These are phyloP conservation scores for Ctenicera cuprea DNA, from an alignment of 2,888 invertebrate species.

Conservation along the genomic window DNA sequence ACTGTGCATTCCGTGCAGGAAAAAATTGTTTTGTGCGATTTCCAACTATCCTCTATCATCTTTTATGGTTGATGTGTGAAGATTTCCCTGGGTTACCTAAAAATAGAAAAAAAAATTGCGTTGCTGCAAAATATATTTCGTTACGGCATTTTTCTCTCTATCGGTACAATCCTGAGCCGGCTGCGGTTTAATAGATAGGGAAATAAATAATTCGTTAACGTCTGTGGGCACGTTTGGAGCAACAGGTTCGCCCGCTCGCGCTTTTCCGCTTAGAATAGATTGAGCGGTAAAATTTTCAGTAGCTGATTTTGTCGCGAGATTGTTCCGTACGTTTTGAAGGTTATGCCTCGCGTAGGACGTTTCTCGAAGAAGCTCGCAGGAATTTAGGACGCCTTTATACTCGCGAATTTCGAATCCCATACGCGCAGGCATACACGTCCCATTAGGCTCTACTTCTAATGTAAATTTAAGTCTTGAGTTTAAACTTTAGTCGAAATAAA, in stretches of 20 bases:
- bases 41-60: not conserved
- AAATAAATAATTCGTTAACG: slow-evolving; percentile 28
- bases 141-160: not conserved
- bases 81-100: not conserved
- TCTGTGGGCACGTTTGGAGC: not conserved
- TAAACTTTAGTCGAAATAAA: not conserved
- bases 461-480: slow-evolving; percentile 18
- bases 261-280: slow-evolving; percentile 15
- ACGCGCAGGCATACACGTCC: slow-evolving; percentile 1
- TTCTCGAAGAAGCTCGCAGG: not conserved
- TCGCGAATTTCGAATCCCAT: slow-evolving; percentile 7
- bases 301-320: slow-evolving; percentile 23
- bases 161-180: not conserved
- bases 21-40: slow-evolving; percentile 13
- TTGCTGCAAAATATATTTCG: not conserved
- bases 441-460: slow-evolving; percentile 13
- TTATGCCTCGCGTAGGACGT: not conserved
- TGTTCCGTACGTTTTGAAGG: slow-evolving; percentile 14
- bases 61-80: not conserved
- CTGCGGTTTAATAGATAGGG: slow-evolving; percentile 21
- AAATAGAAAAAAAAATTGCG: not conserved
- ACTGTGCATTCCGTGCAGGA: slow-evolving; percentile 16
- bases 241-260: slow-evolving; percentile 19
- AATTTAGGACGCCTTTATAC: slow-evolving; percentile 6
- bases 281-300: slow-evolving; percentile 23